Evolutionary conservation across 2,888 invertebrate genomes (phyloP).

Genomic region (Eupithecia pulchellata): DNA sequence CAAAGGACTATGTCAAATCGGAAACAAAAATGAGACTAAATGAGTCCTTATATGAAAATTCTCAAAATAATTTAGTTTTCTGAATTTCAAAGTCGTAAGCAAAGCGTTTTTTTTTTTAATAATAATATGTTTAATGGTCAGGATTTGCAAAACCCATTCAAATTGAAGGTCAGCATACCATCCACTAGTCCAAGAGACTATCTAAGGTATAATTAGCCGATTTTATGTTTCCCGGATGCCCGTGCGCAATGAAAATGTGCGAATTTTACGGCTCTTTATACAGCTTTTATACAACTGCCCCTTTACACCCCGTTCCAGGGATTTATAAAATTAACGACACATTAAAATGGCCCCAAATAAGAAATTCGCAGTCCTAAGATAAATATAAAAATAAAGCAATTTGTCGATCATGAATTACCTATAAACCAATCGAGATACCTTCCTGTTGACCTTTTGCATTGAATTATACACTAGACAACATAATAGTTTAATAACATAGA

Average conservation of each 20-base stretch:
- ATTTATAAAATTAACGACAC: constrained; percentile 39
- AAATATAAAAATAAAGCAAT: constrained; percentile 27
- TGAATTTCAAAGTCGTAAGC: background rate
- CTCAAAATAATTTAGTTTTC: background rate
- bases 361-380: constrained; percentile 25
- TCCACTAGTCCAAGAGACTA: background rate
- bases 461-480: too few species aligned
- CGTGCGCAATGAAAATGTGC: constrained; percentile 20
- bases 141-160: background rate
- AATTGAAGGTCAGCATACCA: background rate
- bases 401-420: background rate
- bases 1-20: too few species aligned
- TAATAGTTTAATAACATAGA: too few species aligned
- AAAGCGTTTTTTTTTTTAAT: too few species aligned
- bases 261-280: constrained; percentile 19
- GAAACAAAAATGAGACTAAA: too few species aligned
- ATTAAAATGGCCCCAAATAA: constrained; percentile 37
- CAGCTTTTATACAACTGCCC: constrained; percentile 15
- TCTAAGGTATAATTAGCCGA: constrained; percentile 9
- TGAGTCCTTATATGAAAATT: too few species aligned
- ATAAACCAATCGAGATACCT: background rate
- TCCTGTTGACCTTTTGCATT: too few species aligned
- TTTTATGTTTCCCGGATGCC: constrained; percentile 5
- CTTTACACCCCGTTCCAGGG: constrained; percentile 35
- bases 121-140: background rate